phyloP scores from a whole-genome alignment of 2,113 vertebrate species.

The Archocentrus centrarchus region DNA sequence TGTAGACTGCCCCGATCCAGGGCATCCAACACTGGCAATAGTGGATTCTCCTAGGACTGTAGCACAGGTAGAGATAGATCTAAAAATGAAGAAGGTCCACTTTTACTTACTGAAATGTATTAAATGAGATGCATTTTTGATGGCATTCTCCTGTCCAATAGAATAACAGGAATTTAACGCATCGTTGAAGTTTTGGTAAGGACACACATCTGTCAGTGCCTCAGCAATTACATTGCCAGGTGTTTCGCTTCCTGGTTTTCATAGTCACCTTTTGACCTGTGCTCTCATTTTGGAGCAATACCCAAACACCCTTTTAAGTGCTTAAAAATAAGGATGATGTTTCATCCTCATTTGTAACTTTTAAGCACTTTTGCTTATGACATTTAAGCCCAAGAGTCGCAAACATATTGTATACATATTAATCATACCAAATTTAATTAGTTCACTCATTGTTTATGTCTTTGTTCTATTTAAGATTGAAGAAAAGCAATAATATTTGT shows the following conservation, averaged over 20 bases:
- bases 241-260: conserved; percentile 57
- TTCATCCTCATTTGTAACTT: background rate
- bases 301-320: background rate
- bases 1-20: conserved; percentile 70
- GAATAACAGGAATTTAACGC: conserved; percentile 41
- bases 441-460: background rate
- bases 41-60: conserved; percentile 62
- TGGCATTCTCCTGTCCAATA: conserved; percentile 46
- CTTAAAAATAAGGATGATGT: background rate
- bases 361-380: background rate
- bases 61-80: conserved; percentile 54
- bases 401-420: background rate
- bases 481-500: background rate
- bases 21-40: conserved; percentile 60
- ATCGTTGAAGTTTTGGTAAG: conserved; percentile 33
- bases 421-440: background rate
- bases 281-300: conserved; percentile 28
- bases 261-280: conserved; percentile 51
- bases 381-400: background rate
- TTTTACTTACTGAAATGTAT: conserved; percentile 10
- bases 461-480: background rate
- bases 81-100: conserved; percentile 23
- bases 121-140: background rate
- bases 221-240: conserved; percentile 35
- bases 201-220: conserved; percentile 36